These are phyloP conservation scores for Orycteropus afer DNA, from an alignment of 2,113 vertebrate species.

Conservation along the genomic window DNA sequence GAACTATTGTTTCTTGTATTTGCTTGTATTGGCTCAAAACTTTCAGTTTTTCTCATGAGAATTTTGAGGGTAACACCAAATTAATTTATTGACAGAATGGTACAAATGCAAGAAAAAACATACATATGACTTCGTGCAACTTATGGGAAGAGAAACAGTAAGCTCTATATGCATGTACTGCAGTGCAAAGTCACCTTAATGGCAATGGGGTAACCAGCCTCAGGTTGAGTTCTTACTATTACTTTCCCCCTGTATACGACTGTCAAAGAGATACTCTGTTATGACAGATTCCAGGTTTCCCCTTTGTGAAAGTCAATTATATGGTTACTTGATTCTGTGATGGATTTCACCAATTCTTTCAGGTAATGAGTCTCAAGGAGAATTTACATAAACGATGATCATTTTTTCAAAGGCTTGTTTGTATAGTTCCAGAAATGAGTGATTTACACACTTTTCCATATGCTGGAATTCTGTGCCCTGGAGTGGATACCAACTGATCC, in stretches of 20 bases:
- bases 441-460: not conserved
- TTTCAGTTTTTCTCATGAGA: not conserved
- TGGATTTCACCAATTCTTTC: not conserved
- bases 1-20: not conserved
- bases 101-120: not conserved
- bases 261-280: not conserved
- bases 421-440: not conserved
- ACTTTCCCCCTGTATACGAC: not conserved
- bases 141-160: not conserved
- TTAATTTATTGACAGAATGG: not conserved
- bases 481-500: too few relatives aligned
- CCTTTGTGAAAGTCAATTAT: not conserved
- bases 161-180: not conserved
- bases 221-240: not conserved
- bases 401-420: not conserved
- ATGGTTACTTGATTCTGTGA: not conserved
- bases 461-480: too few relatives aligned
- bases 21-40: not conserved
- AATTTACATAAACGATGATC: not conserved
- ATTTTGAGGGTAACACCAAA: not conserved
- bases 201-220: not conserved
- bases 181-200: not conserved
- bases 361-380: not conserved
- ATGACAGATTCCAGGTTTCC: not conserved
- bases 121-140: not conserved